Evolutionary conservation across 2,888 invertebrate genomes (phyloP), one percentile per base, ranked within the genome.

Genomic region (Drymonia ruficornis): DNA sequence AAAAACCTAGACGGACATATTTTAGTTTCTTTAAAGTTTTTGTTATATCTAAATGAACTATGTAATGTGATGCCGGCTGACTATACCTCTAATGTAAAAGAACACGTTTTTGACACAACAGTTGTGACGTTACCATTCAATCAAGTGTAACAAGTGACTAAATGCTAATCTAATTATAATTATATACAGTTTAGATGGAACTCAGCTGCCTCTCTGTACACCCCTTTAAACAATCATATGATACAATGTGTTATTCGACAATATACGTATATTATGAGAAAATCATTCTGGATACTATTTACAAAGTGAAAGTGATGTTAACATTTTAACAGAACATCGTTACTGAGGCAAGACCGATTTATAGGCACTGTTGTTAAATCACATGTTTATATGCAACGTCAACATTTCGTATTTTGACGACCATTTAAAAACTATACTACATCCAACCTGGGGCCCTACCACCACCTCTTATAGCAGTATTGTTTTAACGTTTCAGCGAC

Each of bases 311-410:
- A 44, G 50, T 59, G 65, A 65, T 54, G 55, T 68, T 61, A 46
- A 66, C 49, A 55, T 58, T 5, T n/a, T 36, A n/a, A 74, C 67
- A 70, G 60, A 67, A 50, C 52, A 61, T 53, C 61, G 61, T 72
- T 73, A 66, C 63, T 75, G 80, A 84, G 86, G 86, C 87, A 86
- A 86, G 87, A 83, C 64, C 66, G 40, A 40, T 15, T 4, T 9
- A 40, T 16, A 40, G 40, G 40, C 40, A 40, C 16, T 11, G 16
- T 16, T 40, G 15, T 51, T 44, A 31, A 29, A 15, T 23, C 23
- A 16, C 11, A 43, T 12, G 31, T 13, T 5, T 40, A 6, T 34
- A n/a, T 5, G 38, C 38, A 38, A 38, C 13, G 16, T 16, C 16
- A 12, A 38, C 15, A 38, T 16, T 5, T 36, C 36, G n/a, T 31